Conservation (phyloP, 2,797 vertebrate genomes). For the Dendrocincla tyrannina region DNA sequence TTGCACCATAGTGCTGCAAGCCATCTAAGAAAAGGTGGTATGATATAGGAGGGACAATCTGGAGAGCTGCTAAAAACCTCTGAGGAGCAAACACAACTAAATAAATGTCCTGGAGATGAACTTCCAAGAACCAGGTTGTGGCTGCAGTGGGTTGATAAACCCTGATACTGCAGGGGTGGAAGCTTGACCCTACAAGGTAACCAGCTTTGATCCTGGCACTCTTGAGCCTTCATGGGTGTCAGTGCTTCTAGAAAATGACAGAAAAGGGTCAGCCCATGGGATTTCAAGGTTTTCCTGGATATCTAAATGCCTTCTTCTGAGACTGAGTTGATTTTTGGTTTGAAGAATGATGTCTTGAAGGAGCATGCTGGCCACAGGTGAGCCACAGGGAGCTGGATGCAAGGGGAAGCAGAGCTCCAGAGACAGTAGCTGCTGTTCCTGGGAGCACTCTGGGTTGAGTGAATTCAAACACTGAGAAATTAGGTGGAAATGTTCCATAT, state of each 20-base stretch:
- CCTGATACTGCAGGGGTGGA: not conserved
- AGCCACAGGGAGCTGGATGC: rapidly evolving
- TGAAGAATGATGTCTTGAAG: not conserved
- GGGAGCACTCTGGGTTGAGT: not conserved
- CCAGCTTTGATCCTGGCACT: not conserved
- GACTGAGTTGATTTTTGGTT: not conserved
- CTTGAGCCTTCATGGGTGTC: rapidly evolving
- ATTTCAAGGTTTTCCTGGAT: not conserved
- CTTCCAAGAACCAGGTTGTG: not conserved
- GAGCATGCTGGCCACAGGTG: not conserved
- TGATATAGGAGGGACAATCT: not conserved
- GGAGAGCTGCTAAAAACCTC: not conserved
- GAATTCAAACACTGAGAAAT: not conserved
- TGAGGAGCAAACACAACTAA: not conserved
- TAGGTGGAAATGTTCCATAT: not conserved
- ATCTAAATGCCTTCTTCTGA: not conserved
- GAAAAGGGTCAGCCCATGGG: not conserved
- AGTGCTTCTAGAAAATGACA: not conserved
- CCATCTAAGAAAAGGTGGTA: not conserved
- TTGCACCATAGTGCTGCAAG: not conserved
- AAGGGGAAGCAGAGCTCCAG: rapidly evolving
- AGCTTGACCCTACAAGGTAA: not conserved
- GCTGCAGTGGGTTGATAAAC: not conserved
- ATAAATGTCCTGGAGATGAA: not conserved
- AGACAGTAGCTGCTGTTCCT: not conserved